Evolutionary conservation across 1,140 invertebrate genomes (phyloP).

Genomic region (Bombus haemorrhoidalis): DNA sequence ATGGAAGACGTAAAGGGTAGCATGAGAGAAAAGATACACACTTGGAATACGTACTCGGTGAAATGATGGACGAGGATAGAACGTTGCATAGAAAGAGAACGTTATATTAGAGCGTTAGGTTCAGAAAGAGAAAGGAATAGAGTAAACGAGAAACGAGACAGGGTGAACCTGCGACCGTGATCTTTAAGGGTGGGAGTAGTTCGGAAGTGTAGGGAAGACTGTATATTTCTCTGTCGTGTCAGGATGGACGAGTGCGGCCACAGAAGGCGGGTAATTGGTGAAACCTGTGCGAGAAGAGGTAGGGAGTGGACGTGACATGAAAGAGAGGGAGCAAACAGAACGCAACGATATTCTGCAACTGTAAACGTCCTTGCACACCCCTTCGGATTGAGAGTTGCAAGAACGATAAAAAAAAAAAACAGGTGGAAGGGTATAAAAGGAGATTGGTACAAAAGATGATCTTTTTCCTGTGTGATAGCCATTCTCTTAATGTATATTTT

Average conservation of each 20-base stretch:
- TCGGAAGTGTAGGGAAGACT: conserved; percentile 30
- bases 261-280: conserved; percentile 46
- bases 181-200: conserved; percentile 61
- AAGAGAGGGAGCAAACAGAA: neutral
- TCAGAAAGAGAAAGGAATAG: neutral
- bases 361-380: conserved; percentile 28
- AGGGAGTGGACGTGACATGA: neutral
- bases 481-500: conserved; percentile 1
- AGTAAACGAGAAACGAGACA: conserved; percentile 32
- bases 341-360: conserved; percentile 5
- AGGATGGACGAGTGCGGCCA: conserved; percentile 28
- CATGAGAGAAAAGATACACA: neutral
- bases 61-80: neutral
- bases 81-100: too few relatives aligned
- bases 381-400: conserved; percentile 23
- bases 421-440: neutral
- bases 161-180: conserved; percentile 67
- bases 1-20: neutral
- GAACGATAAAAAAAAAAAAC: conserved; percentile 9
- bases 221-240: conserved; percentile 26
- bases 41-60: neutral
- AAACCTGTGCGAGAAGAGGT: conserved; percentile 47
- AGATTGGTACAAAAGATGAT: conserved; percentile 14
- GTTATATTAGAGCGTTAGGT: too few relatives aligned
- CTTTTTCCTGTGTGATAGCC: neutral